These are phyloP conservation scores for Emydocephalus ijimae DNA, from an alignment of 2,113 vertebrate genomes.

Conservation along the genomic window DNA sequence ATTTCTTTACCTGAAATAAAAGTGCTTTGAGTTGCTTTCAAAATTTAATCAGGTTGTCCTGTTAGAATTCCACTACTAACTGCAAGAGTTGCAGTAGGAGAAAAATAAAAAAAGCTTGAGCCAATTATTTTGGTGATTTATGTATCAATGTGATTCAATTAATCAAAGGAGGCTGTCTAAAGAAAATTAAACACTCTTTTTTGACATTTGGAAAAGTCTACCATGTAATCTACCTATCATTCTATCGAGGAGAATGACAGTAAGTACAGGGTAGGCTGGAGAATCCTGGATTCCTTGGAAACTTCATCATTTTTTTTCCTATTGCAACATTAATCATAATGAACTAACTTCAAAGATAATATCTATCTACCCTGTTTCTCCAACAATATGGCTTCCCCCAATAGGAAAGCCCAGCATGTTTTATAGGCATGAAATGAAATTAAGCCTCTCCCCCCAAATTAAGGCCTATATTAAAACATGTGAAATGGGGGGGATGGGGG, in stretches of 20 bases:
- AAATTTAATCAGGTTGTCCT: constrained; percentile 26
- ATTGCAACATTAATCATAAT: background rate
- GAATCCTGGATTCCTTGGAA: background rate
- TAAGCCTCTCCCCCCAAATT: too few relatives aligned
- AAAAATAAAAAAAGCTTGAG: constrained; percentile 8
- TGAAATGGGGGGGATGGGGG: too few relatives aligned
- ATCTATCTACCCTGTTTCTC: too few relatives aligned
- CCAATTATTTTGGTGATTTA: constrained; percentile 7
- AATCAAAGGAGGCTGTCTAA: constrained; percentile 3
- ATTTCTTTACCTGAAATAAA: constrained; percentile 45
- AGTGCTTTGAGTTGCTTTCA: constrained; percentile 35
- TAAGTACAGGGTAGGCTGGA: background rate
- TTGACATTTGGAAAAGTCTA: background rate
- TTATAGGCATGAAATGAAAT: too few relatives aligned
- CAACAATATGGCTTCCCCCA: too few relatives aligned
- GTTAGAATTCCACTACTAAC: constrained; percentile 25
- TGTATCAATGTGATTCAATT: constrained; percentile 15
- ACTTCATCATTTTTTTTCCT: background rate
- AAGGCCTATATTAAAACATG: too few relatives aligned
- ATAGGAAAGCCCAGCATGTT: too few relatives aligned
- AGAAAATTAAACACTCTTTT: background rate
- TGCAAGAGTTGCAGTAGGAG: background rate
- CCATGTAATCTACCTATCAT: background rate
- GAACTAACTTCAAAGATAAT: background rate
- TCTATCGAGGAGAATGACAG: background rate